Evolutionary conservation across 2,888 invertebrate species (phyloP).

Genomic region (Steinernema carpocapsae): DNA sequence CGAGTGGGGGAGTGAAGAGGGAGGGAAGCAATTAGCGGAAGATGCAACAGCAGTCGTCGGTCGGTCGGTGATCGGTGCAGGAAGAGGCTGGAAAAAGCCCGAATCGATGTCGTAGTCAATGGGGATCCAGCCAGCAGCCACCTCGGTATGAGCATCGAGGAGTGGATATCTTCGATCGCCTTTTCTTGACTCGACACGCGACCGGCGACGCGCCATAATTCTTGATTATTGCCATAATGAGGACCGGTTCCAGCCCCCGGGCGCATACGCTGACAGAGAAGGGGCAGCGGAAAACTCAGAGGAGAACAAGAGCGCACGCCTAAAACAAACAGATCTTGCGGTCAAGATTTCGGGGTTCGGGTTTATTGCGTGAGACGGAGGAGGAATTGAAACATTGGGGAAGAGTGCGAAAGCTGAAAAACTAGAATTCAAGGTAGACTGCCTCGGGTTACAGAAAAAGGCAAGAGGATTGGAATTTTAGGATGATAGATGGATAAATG

Average conservation of each 20-base stretch:
- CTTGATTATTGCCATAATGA: conserved; percentile 33
- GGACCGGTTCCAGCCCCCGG: conserved; percentile 22
- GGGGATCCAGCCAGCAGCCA: background rate
- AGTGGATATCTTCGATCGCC: too few species aligned
- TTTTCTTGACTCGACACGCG: conserved; percentile 21
- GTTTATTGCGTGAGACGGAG: too few species aligned
- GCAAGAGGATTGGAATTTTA: too few species aligned
- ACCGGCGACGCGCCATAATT: conserved; percentile 31
- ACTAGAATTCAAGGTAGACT: too few species aligned
- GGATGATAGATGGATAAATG: too few species aligned
- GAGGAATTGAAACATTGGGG: too few species aligned
- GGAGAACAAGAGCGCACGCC: background rate
- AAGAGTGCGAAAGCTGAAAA: too few species aligned
- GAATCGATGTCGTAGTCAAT: conserved; percentile 27
- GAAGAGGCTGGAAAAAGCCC: background rate
- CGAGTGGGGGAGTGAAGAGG: conserved; percentile 25
- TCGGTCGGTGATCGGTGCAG: background rate
- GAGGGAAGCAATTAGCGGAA: conserved; percentile 29
- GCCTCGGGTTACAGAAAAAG: too few species aligned
- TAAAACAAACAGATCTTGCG: conserved; percentile 26
- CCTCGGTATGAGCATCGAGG: too few species aligned
- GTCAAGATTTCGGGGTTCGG: too few species aligned
- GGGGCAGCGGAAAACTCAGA: conserved; percentile 5
- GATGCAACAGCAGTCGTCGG: conserved; percentile 2
- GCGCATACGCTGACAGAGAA: too few species aligned